A percentile compares a stretch with the other conserved stretches of the same genome.
Conservation (phyloP, 2,797 vertebrate genomes). For the Gambelia wislizenii region DNA sequence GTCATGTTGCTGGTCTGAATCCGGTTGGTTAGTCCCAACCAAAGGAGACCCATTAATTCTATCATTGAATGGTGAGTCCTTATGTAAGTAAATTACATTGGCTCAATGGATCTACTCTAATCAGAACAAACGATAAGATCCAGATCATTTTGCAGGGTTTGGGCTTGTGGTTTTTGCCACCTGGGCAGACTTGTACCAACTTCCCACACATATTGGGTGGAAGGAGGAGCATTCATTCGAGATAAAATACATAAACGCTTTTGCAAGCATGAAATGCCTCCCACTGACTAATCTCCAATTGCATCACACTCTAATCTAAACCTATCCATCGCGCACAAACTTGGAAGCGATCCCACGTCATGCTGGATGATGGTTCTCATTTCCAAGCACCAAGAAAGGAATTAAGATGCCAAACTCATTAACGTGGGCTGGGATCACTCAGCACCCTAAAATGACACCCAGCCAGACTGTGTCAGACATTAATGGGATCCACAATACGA, state of each 20-base stretch:
- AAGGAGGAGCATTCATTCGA: background rate
- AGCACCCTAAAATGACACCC: background rate
- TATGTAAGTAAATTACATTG: no score
- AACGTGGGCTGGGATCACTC: background rate
- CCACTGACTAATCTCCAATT: background rate
- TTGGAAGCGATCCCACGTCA: background rate
- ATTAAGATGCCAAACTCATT: background rate
- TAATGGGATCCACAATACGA: background rate
- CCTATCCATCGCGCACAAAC: background rate
- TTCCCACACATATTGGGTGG: rapidly evolving
- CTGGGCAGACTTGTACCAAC: no score
- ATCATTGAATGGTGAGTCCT: no score
- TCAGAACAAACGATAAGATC: no score
- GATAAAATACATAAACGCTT: background rate
- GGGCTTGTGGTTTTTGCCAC: no score
- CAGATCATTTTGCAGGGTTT: no score
- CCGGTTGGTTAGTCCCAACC: no score
- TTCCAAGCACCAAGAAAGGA: background rate
- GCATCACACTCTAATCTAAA: background rate
- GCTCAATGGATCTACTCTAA: no score
- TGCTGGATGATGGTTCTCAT: background rate
- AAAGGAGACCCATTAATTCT: no score
- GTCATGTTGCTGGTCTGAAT: no score
- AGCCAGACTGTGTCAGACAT: background rate
- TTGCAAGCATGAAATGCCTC: background rate